phyloP scores from a whole-genome alignment of 2,888 invertebrate species.

The Macrosiphum euphorbiae region DNA sequence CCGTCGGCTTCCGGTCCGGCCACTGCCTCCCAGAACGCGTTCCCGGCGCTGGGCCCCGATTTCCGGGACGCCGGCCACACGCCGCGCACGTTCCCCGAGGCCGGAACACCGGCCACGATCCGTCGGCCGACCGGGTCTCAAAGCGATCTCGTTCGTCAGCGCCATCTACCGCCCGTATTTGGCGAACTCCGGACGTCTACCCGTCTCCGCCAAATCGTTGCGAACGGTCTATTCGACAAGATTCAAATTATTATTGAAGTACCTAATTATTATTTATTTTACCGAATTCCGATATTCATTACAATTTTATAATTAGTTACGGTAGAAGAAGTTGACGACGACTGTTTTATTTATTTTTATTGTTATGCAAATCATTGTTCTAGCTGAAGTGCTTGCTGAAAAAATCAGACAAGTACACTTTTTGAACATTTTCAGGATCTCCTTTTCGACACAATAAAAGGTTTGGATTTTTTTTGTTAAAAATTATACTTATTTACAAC shows the following conservation, averaged over 20 bases:
- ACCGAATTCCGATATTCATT: not conserved
- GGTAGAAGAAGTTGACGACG: not conserved
- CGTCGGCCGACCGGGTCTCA: not conserved
- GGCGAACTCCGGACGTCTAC: not conserved
- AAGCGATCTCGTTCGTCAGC: not conserved
- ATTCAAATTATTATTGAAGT: no score
- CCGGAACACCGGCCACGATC: not conserved
- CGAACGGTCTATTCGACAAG: not conserved
- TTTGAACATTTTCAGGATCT: not conserved
- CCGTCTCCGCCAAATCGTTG: not conserved
- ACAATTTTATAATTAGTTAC: not conserved
- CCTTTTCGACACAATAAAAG: no score
- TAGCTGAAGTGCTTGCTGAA: not conserved
- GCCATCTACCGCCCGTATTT: not conserved
- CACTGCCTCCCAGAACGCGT: no score
- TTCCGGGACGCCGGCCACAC: not conserved
- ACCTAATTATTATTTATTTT: not conserved
- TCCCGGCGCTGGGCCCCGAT: rapidly evolving
- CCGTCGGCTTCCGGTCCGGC: not conserved
- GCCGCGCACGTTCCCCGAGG: not conserved
- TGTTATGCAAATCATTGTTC: not conserved
- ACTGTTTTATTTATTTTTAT: not conserved
- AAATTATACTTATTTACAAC: not conserved
- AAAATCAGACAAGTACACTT: not conserved
- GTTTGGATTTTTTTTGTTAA: not conserved